phyloP scores from a whole-genome alignment of 2,113 vertebrate genomes.

The Rissa tridactyla region DNA sequence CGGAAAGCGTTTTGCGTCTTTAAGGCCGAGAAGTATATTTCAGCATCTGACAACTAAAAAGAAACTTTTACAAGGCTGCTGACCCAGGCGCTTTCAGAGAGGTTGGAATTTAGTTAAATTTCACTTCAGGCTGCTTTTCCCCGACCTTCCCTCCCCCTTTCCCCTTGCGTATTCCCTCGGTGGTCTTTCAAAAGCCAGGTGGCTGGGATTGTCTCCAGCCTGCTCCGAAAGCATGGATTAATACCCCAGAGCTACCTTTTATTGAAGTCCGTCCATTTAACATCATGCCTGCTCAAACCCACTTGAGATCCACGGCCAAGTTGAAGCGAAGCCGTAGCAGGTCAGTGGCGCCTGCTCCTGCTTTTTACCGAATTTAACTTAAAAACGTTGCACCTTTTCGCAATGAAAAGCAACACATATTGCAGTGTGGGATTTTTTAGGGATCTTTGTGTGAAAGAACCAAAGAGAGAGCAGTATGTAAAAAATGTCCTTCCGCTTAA shows the following conservation, averaged over 20 bases:
- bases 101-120: slow-evolving; percentile 58
- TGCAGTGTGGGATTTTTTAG: neutral
- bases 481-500: neutral
- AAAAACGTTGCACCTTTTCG: neutral
- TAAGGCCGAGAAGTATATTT: slow-evolving; percentile 22
- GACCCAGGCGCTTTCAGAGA: slow-evolving; percentile 16
- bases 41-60: slow-evolving; percentile 46
- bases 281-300: slow-evolving; percentile 73
- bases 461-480: neutral
- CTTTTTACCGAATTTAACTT: slow-evolving; percentile 57
- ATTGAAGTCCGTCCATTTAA: slow-evolving; percentile 65
- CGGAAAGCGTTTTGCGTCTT: neutral
- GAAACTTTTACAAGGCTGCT: slow-evolving; percentile 49
- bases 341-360: slow-evolving; percentile 39
- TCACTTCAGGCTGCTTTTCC: slow-evolving; percentile 57
- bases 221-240: slow-evolving; percentile 76
- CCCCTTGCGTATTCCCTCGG: slow-evolving; percentile 62
- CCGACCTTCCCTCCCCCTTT: neutral
- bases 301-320: slow-evolving; percentile 50
- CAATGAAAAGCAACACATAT: neutral
- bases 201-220: slow-evolving; percentile 79
- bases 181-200: slow-evolving; percentile 84
- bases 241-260: slow-evolving; percentile 60
- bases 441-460: neutral
- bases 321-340: slow-evolving; percentile 41